Evolutionary conservation across 2,113 vertebrate genomes (phyloP).

Genomic region (Illadopsis cleaveri): DNA sequence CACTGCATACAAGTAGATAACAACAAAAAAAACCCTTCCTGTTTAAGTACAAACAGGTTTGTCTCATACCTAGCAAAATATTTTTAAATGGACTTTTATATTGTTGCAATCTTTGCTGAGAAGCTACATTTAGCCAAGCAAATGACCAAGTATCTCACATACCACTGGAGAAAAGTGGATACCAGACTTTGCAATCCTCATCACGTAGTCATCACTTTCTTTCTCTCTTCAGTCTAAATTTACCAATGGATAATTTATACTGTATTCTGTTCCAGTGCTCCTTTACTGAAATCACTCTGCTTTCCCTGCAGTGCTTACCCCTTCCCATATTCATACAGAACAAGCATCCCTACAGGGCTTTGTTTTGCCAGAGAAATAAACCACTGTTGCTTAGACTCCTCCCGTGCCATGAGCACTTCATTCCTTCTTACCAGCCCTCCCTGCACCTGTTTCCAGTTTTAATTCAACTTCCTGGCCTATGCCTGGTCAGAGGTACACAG

Average conservation of each 20-base stretch:
- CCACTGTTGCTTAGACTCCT: not conserved
- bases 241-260: not conserved
- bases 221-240: not conserved
- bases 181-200: not conserved
- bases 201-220: not conserved
- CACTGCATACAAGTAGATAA: not conserved
- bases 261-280: not conserved
- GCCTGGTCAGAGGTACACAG: not conserved
- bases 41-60: not conserved
- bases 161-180: not conserved
- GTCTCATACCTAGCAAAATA: not conserved
- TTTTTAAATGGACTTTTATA: not conserved
- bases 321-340: not conserved
- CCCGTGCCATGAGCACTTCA: not conserved
- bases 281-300: not conserved
- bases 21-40: rapidly evolving
- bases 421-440: not conserved
- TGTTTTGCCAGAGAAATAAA: not conserved
- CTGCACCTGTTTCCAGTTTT: not conserved
- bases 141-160: not conserved
- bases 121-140: not conserved
- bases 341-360: not conserved
- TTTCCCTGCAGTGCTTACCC: not conserved
- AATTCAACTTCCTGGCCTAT: not conserved
- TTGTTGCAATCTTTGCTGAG: not conserved